A percentile compares a stretch with the other conserved stretches of the same genome.
These are phyloP conservation scores for Heteropelma amictum DNA, from an alignment of 2,888 invertebrate genomes.

Conservation along the genomic window DNA sequence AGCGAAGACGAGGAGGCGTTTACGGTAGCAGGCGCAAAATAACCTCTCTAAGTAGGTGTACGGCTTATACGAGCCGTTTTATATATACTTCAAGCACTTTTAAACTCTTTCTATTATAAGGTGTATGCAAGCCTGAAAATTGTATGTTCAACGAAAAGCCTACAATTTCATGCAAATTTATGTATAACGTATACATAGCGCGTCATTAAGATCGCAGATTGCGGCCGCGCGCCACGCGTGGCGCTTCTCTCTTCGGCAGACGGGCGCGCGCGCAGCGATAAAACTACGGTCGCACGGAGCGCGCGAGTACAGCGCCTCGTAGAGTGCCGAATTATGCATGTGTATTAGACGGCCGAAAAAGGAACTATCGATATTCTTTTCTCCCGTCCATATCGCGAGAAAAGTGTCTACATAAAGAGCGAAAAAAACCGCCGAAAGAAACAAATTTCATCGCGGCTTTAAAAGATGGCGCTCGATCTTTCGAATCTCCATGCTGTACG, in stretches of 20 bases:
- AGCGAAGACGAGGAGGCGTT: conserved; percentile 52
- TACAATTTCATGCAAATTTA: conserved; percentile 76
- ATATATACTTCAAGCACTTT: conserved; percentile 10
- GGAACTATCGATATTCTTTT: not conserved
- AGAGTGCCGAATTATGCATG: conserved; percentile 9
- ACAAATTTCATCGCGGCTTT: no score
- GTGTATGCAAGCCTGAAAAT: conserved; percentile 66
- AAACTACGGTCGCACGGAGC: conserved; percentile 35
- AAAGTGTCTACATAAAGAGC: no score
- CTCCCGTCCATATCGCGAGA: no score
- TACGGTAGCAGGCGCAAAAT: conserved; percentile 52
- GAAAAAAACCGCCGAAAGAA: no score
- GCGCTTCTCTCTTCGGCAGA: not conserved
- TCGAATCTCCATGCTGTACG: no score
- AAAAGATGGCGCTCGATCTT: no score
- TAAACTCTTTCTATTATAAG: conserved; percentile 63
- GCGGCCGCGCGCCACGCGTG: conserved; percentile 31
- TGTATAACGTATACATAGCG: conserved; percentile 68
- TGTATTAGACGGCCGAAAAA: not conserved
- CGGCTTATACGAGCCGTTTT: conserved; percentile 35
- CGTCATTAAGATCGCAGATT: conserved; percentile 74
- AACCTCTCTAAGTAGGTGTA: conserved; percentile 58
- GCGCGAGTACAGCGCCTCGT: conserved; percentile 29
- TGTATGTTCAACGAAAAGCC: conserved; percentile 71
- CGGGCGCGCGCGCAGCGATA: no score